Percentiles rank a stretch among this genome's conserved stretches.
These are phyloP conservation scores for Crotalus horridus DNA, from an alignment of 2,113 vertebrate genomes.

Conservation along the genomic window DNA sequence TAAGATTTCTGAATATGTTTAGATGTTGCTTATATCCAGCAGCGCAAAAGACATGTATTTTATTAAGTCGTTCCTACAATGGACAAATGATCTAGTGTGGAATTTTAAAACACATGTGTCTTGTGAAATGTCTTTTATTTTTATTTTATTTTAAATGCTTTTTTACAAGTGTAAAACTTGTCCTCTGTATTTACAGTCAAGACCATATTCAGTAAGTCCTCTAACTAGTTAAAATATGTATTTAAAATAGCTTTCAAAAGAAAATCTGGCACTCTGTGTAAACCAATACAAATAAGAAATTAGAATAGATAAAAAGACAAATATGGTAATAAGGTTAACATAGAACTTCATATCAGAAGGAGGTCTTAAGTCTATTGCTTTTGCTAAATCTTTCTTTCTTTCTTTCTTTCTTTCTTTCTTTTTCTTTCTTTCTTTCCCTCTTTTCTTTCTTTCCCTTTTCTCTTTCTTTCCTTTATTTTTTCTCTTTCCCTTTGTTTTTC, in stretches of 20 bases:
- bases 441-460: neutral
- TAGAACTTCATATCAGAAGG: neutral
- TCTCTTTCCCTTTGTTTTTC: no score
- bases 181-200: neutral
- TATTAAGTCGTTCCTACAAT: neutral
- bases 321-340: neutral
- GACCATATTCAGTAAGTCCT: neutral
- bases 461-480: no score
- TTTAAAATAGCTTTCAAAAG: neutral
- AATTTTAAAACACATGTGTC: neutral
- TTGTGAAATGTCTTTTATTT: neutral
- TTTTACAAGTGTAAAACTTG: neutral
- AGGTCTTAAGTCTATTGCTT: neutral
- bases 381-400: neutral
- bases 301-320: neutral
- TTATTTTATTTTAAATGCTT: neutral
- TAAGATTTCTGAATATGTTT: neutral
- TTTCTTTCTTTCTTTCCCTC: neutral
- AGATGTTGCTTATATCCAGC: neutral
- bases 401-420: neutral
- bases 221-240: neutral
- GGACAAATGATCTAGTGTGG: neutral
- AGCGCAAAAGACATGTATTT: neutral
- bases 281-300: neutral
- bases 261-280: neutral